Base-by-base conservation (phyloP, 1,140 invertebrate genomes). In the Stegodyphus mimosarum region DNA sequence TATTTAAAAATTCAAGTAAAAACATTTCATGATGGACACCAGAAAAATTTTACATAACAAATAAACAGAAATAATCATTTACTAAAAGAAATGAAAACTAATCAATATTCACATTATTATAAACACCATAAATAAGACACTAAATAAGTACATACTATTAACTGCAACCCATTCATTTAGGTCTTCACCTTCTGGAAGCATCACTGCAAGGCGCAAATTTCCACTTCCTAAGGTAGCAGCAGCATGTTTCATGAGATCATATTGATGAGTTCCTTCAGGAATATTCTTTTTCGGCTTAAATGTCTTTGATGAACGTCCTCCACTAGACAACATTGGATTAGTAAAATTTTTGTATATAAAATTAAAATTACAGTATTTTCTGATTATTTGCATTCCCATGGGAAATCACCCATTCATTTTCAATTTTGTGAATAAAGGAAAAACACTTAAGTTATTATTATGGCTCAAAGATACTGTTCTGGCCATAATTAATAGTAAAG, bases 201-300 rank as follows among this genome's bases (percentile, higher is more conserved):
- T 95, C 60, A 99, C 98, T 71, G 98, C 98, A 55, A 98, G 92
- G 85, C 97, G 92, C 70, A 99, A 92, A 92, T 99, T 99, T 13
- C 98, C 98, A 64, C 98, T 99, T 18, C 98, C 98, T 66, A 99
- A 91, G 1, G 98, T 99, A 17, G 97, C 97, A 33, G 98, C 97
- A 49, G 98, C 98, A 94, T 99, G 98, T 93, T 99, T 98, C 97
- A 99, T 99, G 90, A 99, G 92, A 90, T 99, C 97, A 95, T 99
- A 98, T 90, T 99, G 98, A 92, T 99, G 97, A 10, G 97, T 99
- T 69, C 97, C 98, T 92, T 99, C 98, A 6, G 97, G 97, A 89
- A 99, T 99, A 91, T 99, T 99, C 90, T 99, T 99, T 92, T 99
- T 99, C 86, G 98, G 98, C 91, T 99, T 99, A 90, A 99, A 99